phyloP scores from a whole-genome alignment of 2,888 invertebrate genomes.

The Drosophila robusta region DNA sequence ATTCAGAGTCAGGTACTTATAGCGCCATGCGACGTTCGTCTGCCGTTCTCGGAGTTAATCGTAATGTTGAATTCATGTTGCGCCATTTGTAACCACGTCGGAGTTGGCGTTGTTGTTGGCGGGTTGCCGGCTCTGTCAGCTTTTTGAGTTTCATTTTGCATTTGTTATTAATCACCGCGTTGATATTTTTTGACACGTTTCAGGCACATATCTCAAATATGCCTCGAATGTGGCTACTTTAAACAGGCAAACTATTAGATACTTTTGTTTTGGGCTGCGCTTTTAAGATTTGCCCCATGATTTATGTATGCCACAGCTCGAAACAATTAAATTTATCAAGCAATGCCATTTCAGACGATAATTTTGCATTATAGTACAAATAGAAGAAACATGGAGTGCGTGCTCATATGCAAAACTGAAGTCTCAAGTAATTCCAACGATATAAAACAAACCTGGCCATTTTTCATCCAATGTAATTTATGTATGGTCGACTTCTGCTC shows the following conservation, averaged over 20 bases:
- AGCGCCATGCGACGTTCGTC: constrained; percentile 24
- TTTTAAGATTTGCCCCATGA: constrained; percentile 72
- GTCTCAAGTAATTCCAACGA: constrained; percentile 48
- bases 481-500: constrained; percentile 4
- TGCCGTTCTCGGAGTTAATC: constrained; percentile 31
- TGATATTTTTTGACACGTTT: constrained; percentile 66
- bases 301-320: constrained; percentile 63
- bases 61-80: constrained; percentile 78
- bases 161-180: constrained; percentile 71
- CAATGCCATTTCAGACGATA: constrained; percentile 31
- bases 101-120: neutral
- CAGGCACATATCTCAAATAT: constrained; percentile 50
- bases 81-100: constrained; percentile 74
- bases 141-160: constrained; percentile 61
- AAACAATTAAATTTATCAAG: constrained; percentile 75
- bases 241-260: constrained; percentile 74
- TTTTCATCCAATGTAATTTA: constrained; percentile 55
- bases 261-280: constrained; percentile 66
- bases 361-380: constrained; percentile 24
- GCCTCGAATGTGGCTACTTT: constrained; percentile 62
- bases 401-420: constrained; percentile 35
- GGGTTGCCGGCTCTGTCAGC: constrained; percentile 46
- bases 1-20: constrained; percentile 1
- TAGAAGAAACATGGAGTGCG: constrained; percentile 14
- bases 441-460: constrained; percentile 34